Percentiles rank a stretch among this genome's conserved stretches.
Conservation (phyloP, 2,888 invertebrate genomes). For the Ephialtes manifestator region DNA sequence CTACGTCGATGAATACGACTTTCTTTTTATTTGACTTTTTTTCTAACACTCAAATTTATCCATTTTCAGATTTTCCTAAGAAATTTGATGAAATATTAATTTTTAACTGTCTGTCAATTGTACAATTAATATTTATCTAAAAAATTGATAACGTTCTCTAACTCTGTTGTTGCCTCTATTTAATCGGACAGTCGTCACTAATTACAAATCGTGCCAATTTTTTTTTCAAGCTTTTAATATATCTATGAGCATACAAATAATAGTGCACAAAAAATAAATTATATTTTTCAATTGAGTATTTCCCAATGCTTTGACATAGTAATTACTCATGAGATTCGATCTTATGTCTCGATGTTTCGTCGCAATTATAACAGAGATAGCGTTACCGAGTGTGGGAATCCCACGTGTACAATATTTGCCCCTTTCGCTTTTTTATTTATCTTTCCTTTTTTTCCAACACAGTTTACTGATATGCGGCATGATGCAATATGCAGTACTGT, state of each 20-base stretch:
- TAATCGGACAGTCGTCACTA: too few relatives aligned
- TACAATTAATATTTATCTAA: too few relatives aligned
- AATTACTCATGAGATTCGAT: neutral
- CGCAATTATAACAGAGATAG: slow-evolving; percentile 44
- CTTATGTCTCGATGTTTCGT: slow-evolving; percentile 40
- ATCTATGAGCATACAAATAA: neutral
- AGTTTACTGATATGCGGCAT: slow-evolving; percentile 33
- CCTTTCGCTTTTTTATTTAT: slow-evolving; percentile 22
- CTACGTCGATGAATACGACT: too few relatives aligned
- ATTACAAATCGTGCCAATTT: too few relatives aligned
- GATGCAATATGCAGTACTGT: slow-evolving; percentile 40
- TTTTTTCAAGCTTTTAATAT: too few relatives aligned
- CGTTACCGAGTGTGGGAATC: slow-evolving; percentile 22
- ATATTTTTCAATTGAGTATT: neutral
- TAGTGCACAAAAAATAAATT: neutral
- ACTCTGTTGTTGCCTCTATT: too few relatives aligned
- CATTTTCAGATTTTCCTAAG: too few relatives aligned
- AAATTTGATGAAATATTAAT: too few relatives aligned
- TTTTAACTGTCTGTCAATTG: too few relatives aligned
- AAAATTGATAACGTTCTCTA: too few relatives aligned
- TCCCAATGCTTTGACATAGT: neutral
- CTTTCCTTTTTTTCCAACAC: slow-evolving; percentile 19
- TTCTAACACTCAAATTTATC: too few relatives aligned
- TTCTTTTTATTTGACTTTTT: too few relatives aligned
- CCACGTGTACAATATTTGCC: slow-evolving; percentile 17